These are phyloP conservation scores for Falco berigora DNA, from an alignment of 2,797 vertebrate species.

Conservation along the genomic window DNA sequence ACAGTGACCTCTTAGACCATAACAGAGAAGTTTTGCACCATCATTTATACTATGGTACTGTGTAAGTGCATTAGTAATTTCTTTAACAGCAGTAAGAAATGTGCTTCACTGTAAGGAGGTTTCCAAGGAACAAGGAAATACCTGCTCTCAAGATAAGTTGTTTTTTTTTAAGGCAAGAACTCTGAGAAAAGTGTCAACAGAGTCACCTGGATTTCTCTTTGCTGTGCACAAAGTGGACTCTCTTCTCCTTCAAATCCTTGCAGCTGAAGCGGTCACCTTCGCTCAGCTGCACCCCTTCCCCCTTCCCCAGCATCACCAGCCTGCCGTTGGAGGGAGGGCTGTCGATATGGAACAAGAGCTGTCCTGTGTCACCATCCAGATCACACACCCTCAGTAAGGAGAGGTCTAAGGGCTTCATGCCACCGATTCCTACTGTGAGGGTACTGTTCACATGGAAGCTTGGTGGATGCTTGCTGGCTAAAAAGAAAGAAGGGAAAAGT, in stretches of 20 bases:
- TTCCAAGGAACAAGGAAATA: not conserved
- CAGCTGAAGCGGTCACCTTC: constrained; percentile 77
- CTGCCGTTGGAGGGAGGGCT: constrained; percentile 78
- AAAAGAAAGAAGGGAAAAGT: not conserved
- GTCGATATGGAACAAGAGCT: constrained; percentile 74
- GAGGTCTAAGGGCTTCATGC: constrained; percentile 68
- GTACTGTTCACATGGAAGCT: constrained; percentile 74
- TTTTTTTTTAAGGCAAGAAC: not conserved
- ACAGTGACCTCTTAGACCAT: not conserved
- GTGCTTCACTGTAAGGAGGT: not conserved
- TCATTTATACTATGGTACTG: not conserved
- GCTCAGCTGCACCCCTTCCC: constrained; percentile 64
- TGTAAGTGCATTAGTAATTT: fast-evolving
- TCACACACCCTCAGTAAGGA: constrained; percentile 72
- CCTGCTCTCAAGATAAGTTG: fast-evolving
- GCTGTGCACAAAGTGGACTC: constrained; percentile 80
- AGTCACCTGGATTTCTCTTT: constrained; percentile 81
- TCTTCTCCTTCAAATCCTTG: constrained; percentile 73
- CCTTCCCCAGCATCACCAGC: constrained; percentile 65
- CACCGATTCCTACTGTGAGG: constrained; percentile 80
- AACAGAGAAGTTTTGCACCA: not conserved
- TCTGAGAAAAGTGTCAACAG: not conserved
- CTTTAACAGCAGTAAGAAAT: not conserved
- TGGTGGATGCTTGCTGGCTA: constrained; percentile 72
- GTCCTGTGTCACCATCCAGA: constrained; percentile 49